Evolutionary conservation across 1,140 invertebrate genomes (phyloP).

Genomic region (Trachymyrmex septentrionalis): DNA sequence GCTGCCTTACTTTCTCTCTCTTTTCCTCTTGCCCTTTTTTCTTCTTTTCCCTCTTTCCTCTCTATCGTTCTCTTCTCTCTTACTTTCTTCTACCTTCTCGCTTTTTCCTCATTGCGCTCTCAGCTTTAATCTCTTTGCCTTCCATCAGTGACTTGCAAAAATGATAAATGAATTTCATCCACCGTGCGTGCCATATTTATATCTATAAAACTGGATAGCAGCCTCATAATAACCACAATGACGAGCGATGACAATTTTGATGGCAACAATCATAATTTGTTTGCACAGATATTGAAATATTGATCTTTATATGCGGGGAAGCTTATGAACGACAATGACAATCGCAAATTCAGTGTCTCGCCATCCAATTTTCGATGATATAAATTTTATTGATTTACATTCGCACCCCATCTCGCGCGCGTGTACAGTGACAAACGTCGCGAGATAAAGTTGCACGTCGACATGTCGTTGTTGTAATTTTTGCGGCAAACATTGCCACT

Average conservation of each 20-base stretch:
- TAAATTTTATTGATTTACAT: slow-evolving; percentile 27
- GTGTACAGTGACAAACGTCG: slow-evolving; percentile 6
- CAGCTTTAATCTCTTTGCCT: slow-evolving; percentile 67
- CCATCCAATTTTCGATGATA: background rate
- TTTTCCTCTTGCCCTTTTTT: slow-evolving; percentile 59
- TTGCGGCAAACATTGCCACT: slow-evolving; percentile 25
- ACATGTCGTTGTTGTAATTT: slow-evolving; percentile 35
- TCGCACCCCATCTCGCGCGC: background rate
- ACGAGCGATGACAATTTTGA: slow-evolving; percentile 36
- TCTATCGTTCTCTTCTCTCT: slow-evolving; percentile 14
- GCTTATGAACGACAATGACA: background rate
- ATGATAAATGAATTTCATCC: slow-evolving; percentile 81
- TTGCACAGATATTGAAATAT: slow-evolving; percentile 23
- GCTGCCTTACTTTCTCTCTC: slow-evolving; percentile 72
- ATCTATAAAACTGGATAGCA: slow-evolving; percentile 75
- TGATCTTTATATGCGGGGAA: background rate
- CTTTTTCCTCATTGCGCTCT: slow-evolving; percentile 63
- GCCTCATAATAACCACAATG: slow-evolving; percentile 64
- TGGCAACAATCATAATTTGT: slow-evolving; percentile 6
- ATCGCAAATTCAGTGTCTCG: background rate
- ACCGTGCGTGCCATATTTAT: slow-evolving; percentile 74
- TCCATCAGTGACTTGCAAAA: slow-evolving; percentile 74
- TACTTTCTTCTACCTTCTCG: slow-evolving; percentile 48
- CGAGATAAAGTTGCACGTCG: slow-evolving; percentile 10
- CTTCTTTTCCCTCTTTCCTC: slow-evolving; percentile 35